A percentile compares a stretch with the other conserved stretches of the same genome.
phyloP scores from a whole-genome alignment of 1,140 invertebrate genomes.

The Geopemphigus sp. region DNA sequence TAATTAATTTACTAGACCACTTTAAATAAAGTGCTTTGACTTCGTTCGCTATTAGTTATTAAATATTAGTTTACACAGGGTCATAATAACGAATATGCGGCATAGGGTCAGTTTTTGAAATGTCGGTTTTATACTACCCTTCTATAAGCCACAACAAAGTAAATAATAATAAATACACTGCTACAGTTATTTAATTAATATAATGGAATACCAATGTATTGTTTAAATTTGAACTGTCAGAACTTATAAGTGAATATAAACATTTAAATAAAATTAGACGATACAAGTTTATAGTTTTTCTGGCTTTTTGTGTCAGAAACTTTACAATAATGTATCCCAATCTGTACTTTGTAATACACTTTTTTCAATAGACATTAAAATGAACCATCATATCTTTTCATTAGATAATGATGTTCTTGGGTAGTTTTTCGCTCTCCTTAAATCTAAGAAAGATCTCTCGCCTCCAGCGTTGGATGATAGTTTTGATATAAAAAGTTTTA shows the following conservation, averaged over 20 bases:
- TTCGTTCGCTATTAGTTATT: no score
- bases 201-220: no score
- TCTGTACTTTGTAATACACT: background rate
- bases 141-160: no score
- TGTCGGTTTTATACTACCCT: no score
- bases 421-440: background rate
- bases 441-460: background rate
- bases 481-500: background rate
- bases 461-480: background rate
- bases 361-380: background rate
- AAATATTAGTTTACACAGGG: no score
- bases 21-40: no score
- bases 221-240: background rate
- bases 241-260: background rate
- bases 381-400: background rate
- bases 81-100: no score
- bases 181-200: no score
- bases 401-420: background rate
- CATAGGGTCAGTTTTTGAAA: no score
- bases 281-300: background rate
- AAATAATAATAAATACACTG: no score
- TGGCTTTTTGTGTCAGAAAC: background rate
- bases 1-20: no score
- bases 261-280: background rate
- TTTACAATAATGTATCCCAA: background rate